Evolutionary conservation across 2,797 vertebrate genomes (phyloP).

Genomic region (Neoniphon sammara): DNA sequence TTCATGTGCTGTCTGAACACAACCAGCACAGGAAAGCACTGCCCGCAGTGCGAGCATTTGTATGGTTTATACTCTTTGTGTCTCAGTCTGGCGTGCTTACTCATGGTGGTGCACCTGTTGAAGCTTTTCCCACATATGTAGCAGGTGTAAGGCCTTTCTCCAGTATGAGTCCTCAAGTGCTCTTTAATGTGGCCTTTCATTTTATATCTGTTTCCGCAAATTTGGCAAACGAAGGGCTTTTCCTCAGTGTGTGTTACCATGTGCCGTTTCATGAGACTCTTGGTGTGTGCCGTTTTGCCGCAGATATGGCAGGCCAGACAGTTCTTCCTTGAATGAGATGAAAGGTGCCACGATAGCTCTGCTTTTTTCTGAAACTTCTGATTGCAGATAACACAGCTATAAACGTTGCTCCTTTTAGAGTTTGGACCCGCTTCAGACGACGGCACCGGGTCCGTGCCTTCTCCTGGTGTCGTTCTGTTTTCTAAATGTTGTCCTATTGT

Average conservation of each 20-base stretch:
- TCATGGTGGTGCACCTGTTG: conserved; percentile 27
- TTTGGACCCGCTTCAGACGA: neutral
- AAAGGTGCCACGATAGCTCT: neutral
- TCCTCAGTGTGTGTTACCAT: conserved; percentile 8
- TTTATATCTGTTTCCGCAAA: conserved; percentile 35
- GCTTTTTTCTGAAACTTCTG: conserved; percentile 15
- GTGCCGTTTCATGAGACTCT: conserved; percentile 26
- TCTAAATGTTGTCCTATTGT: neutral
- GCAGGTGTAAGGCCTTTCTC: conserved; percentile 44
- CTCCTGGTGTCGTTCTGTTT: neutral
- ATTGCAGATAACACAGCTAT: conserved; percentile 24
- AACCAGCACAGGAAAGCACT: conserved; percentile 11
- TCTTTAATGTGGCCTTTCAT: conserved; percentile 29
- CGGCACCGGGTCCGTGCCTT: neutral
- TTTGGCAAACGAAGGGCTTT: conserved; percentile 6
- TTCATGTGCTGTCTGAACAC: conserved; percentile 35
- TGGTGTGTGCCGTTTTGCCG: neutral
- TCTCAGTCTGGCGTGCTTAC: conserved; percentile 4
- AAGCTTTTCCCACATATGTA: conserved; percentile 38
- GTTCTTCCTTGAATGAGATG: conserved; percentile 1
- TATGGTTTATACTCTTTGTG: conserved; percentile 23
- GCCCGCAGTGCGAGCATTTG: conserved; percentile 35
- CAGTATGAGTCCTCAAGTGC: conserved; percentile 39
- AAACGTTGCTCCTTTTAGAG: neutral
- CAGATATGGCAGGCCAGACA: conserved; percentile 3